These are phyloP conservation scores for Anguilla obscura DNA, from an alignment of 2,797 vertebrate species.

Conservation along the genomic window DNA sequence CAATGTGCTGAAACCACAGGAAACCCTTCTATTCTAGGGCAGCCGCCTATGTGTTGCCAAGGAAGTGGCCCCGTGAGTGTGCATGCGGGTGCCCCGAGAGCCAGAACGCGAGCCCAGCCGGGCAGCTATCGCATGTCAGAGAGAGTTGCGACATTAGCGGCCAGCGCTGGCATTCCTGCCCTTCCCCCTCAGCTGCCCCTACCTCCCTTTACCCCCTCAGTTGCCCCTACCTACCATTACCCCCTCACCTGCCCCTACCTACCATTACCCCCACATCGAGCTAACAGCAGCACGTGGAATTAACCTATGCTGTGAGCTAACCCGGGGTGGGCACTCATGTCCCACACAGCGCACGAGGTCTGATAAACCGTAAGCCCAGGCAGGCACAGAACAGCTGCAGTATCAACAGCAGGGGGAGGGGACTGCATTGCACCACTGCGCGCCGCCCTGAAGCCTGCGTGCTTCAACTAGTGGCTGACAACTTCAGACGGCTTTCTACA, in stretches of 20 bases:
- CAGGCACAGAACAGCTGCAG: neutral
- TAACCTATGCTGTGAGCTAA: neutral
- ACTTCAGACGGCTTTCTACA: neutral
- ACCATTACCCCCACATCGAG: neutral
- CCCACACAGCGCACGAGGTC: neutral
- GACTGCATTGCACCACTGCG: slow-evolving; percentile 19
- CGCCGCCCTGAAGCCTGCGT: neutral
- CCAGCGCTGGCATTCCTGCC: neutral
- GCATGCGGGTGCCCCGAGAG: neutral
- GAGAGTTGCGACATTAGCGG: neutral
- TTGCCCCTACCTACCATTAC: neutral
- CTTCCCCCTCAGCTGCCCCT: neutral
- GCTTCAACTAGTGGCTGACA: neutral
- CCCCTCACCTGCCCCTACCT: neutral
- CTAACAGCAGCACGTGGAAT: neutral
- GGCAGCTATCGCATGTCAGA: neutral
- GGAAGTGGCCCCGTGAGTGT: neutral
- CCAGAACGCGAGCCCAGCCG: neutral
- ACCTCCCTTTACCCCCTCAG: neutral
- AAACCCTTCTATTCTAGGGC: neutral
- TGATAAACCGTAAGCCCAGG: neutral
- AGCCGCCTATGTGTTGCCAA: neutral
- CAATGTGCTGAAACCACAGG: neutral
- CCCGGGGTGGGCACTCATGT: neutral
- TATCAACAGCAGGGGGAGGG: neutral